A percentile compares a stretch with the other conserved stretches of the same genome.
Conservation (phyloP, 2,797 vertebrate genomes). For the Catharus ustulatus region DNA sequence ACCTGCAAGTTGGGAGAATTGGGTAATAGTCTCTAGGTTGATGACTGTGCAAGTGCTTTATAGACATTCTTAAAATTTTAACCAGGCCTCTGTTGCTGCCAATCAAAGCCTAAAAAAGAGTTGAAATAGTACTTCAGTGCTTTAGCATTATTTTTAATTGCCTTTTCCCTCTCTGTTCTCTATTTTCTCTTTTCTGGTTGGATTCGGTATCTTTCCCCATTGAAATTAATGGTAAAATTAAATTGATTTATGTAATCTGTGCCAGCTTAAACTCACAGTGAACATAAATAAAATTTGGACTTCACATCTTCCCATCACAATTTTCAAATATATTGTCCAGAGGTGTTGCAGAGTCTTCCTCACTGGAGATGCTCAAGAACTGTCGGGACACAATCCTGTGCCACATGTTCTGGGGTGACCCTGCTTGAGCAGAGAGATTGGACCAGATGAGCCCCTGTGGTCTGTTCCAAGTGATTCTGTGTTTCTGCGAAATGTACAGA, state of each 20-base stretch:
- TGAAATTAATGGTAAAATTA: neutral
- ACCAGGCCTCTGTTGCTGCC: neutral
- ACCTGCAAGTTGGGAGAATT: rapidly evolving
- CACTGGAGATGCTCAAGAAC: neutral
- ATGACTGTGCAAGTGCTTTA: neutral
- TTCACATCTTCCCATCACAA: neutral
- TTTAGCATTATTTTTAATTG: neutral
- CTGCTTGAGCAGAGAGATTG: neutral
- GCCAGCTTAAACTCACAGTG: neutral
- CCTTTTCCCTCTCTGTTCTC: rapidly evolving
- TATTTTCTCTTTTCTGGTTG: neutral
- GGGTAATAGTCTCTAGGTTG: neutral
- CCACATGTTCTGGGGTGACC: neutral
- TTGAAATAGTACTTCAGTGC: neutral
- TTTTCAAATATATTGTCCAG: neutral
- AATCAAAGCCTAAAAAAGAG: neutral
- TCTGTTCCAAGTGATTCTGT: neutral
- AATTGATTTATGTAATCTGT: neutral
- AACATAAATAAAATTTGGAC: neutral
- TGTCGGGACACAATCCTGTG: neutral
- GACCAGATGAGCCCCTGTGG: neutral
- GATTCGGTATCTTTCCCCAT: neutral
- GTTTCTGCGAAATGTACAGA: neutral
- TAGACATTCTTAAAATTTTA: rapidly evolving
- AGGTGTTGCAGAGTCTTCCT: too few relatives aligned